Conservation (phyloP, 2,113 vertebrate species). For the Paralichthys olivaceus region DNA sequence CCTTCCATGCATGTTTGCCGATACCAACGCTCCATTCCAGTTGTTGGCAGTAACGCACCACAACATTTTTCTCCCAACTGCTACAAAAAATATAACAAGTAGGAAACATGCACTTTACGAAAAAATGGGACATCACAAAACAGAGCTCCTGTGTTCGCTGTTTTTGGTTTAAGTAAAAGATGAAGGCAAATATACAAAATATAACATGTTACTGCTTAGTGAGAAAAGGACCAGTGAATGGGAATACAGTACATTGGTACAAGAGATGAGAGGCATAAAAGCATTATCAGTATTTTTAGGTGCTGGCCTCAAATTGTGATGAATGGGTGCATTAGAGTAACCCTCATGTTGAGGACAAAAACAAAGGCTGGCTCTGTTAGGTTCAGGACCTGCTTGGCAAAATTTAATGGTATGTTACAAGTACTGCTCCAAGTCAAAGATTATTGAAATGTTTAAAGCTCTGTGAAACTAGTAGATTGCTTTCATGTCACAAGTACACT, state of each 20-base stretch:
- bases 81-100: background rate
- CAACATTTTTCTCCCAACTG: background rate
- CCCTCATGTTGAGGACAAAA: too few relatives aligned
- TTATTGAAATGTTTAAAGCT: too few relatives aligned
- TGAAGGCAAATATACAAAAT: background rate
- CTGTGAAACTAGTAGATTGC: too few relatives aligned
- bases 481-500: too few relatives aligned
- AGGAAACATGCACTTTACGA: background rate
- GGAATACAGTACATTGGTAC: too few relatives aligned
- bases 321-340: background rate
- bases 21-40: background rate
- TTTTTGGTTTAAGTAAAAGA: background rate
- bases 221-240: background rate
- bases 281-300: background rate
- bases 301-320: background rate
- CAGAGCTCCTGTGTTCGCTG: background rate
- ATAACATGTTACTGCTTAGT: background rate
- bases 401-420: too few relatives aligned
- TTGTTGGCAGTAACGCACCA: background rate
- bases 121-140: background rate
- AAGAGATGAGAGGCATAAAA: too few relatives aligned
- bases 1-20: background rate
- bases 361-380: too few relatives aligned
- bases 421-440: too few relatives aligned
- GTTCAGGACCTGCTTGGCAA: too few relatives aligned